phyloP scores from a whole-genome alignment of 2,797 vertebrate genomes.

The Onychomys leucogaster region DNA sequence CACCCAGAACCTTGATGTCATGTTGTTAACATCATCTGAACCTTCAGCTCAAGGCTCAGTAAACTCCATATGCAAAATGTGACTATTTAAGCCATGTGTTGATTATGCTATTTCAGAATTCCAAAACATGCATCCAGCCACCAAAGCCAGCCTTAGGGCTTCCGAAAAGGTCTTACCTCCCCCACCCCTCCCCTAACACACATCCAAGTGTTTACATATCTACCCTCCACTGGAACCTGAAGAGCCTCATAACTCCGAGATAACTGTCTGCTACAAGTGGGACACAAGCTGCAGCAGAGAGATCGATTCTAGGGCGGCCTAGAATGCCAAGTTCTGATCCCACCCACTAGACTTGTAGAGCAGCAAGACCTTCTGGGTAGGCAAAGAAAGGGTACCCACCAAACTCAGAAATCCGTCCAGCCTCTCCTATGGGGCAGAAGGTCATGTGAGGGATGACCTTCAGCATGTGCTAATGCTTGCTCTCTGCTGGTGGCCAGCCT shows the following conservation, averaged over 20 bases:
- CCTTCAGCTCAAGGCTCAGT: background rate
- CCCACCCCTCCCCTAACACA: rapidly evolving
- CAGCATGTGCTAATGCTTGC: rapidly evolving
- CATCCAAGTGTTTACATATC: background rate
- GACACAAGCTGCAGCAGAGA: background rate
- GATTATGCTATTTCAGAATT: constrained; percentile 36
- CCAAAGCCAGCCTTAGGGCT: background rate
- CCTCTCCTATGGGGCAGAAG: background rate
- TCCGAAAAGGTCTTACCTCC: background rate
- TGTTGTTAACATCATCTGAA: background rate
- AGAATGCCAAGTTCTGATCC: constrained; percentile 21
- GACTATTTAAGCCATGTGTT: background rate
- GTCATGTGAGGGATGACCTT: background rate
- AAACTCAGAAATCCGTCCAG: background rate
- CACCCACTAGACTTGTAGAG: background rate
- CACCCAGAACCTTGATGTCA: background rate
- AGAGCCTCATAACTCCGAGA: background rate
- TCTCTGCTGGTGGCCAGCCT: background rate
- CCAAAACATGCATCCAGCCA: background rate
- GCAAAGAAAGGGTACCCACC: background rate
- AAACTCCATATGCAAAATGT: background rate
- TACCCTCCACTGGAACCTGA: background rate
- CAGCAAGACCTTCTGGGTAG: background rate
- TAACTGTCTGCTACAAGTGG: background rate
- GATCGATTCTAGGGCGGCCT: background rate